Base-by-base conservation (phyloP, 37 sponge, comb jelly and placozoan genomes). In the Tethya wilhelma region DNA sequence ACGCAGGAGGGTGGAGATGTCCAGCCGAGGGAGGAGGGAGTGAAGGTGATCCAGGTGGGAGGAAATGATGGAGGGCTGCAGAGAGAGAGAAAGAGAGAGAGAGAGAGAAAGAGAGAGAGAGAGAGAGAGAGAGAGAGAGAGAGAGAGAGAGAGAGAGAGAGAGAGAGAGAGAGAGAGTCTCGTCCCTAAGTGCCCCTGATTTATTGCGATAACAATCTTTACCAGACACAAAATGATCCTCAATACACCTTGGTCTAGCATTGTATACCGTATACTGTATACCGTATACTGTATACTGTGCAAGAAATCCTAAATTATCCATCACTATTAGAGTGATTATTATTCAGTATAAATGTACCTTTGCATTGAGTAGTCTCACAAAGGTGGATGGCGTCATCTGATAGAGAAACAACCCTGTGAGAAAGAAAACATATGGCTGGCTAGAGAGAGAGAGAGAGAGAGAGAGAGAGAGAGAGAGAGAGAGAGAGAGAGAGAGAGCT, bases 1-100 rank as follows among this genome's bases (percentile, higher is more conserved):
- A 25, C 78, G 62, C 4, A 87, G 62, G 20, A 92, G 71, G 40
- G 79, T 58, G 34, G 53, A 25, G 14, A 80, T 44, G 69, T 87
- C 66, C 12, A 79, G 57, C 8, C 79, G 43, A 56, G 88, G 88
- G n/a, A 92, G 62, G 19, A 84, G 53, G 26, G 69, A 58, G 29
- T 29, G 49, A 38, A 92, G 43, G 56, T 87, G 78, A n/a, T 32
- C 34, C 39, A 84, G 29, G 57, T 82, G 72, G 25, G n/a, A n/a
- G n/a, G 82, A 69, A 6, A 92, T 39, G 28, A 92, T 67, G 28
- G 80, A 67, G 0, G 93, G 93, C 93, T 92, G 71, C 11, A 64
- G 28, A 43, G 42, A 36, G 68, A 53, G 38, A 38, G 56, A 7
- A 8, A 28, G 22, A 33, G 53, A 28, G 79, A 6, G 55, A 0